phyloP scores from a whole-genome alignment of 2,888 invertebrate species.

The Plagodis pulveraria region DNA sequence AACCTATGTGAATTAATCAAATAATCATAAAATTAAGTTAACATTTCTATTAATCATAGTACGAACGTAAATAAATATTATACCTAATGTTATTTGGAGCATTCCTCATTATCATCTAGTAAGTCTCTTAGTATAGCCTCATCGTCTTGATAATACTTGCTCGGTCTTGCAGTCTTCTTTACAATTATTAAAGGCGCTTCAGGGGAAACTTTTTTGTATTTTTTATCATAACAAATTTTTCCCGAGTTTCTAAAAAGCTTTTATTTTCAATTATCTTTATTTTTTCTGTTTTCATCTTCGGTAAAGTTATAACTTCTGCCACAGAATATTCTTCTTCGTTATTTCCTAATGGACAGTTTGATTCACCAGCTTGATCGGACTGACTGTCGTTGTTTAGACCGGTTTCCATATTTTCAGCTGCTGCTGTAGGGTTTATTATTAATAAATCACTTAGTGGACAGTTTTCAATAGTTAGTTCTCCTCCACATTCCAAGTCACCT shows the following conservation, averaged over 20 bases:
- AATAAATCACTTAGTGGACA: not conserved
- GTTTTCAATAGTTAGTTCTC: not conserved
- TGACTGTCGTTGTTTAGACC: not conserved
- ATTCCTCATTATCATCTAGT: not conserved
- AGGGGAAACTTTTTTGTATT: too few relatives aligned
- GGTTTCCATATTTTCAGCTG: not conserved
- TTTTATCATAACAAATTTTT: not conserved
- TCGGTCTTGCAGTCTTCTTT: too few relatives aligned
- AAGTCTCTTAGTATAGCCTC: not conserved
- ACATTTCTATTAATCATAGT: not conserved
- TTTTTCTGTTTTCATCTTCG: not conserved
- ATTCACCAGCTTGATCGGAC: not conserved
- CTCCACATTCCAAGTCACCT: not conserved
- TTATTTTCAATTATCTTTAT: not conserved
- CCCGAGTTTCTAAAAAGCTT: not conserved
- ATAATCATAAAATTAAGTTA: not conserved
- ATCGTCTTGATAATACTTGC: not conserved
- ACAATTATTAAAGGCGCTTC: too few relatives aligned
- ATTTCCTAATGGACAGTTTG: not conserved
- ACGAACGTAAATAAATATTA: not conserved
- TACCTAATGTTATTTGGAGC: not conserved
- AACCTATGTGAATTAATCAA: not conserved
- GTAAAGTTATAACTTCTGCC: not conserved
- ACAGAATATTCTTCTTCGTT: not conserved
- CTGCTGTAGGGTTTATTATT: not conserved